phyloP scores from a whole-genome alignment of 2,888 invertebrate genomes.

The Oxycera nigricornis region DNA sequence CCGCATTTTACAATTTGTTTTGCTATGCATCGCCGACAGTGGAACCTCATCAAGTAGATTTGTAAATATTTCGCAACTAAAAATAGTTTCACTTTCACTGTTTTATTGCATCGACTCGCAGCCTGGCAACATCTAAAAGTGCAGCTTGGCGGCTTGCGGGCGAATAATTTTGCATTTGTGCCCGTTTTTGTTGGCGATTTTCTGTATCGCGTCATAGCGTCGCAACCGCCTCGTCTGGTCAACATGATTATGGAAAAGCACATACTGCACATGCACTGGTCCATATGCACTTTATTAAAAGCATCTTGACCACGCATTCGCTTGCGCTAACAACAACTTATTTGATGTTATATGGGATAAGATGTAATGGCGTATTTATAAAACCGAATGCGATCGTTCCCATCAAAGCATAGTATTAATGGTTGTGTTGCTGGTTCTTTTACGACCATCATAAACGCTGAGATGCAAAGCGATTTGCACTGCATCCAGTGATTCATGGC shows the following conservation, averaged over 20 bases:
- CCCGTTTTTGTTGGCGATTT: background rate
- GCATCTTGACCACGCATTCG: background rate
- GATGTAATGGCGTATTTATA: background rate
- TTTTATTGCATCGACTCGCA: background rate
- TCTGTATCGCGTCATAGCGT: background rate
- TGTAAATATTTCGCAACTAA: background rate
- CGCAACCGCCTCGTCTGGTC: background rate
- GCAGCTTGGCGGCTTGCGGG: background rate
- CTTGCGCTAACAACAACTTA: constrained; percentile 1
- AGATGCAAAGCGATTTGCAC: background rate
- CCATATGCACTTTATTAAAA: background rate
- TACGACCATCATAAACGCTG: background rate
- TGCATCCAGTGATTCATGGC: background rate
- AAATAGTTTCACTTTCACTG: background rate
- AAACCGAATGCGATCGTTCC: background rate
- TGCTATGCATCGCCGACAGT: too few relatives aligned
- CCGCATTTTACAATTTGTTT: too few relatives aligned
- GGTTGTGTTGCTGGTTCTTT: background rate
- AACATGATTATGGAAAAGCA: background rate
- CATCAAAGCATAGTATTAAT: too few relatives aligned
- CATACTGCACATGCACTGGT: background rate
- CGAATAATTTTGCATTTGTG: background rate
- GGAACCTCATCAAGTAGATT: background rate
- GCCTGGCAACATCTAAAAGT: background rate
- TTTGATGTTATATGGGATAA: constrained; percentile 16